These are phyloP conservation scores for Dendrolimus houi DNA, from an alignment of 2,888 invertebrate species.

Conservation along the genomic window DNA sequence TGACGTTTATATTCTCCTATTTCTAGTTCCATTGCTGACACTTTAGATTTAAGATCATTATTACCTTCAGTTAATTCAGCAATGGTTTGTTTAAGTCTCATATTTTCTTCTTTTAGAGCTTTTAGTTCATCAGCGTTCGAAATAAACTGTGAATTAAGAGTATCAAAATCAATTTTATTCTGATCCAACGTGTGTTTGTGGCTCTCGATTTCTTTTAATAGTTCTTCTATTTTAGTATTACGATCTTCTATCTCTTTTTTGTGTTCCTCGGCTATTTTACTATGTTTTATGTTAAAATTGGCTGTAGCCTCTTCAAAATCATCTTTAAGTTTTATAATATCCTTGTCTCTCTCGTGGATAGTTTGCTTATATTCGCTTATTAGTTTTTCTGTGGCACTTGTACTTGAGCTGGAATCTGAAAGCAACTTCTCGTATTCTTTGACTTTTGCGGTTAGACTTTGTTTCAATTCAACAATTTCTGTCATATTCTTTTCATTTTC, in stretches of 20 bases:
- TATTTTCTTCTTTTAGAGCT: constrained; percentile 57
- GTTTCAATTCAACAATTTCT: constrained; percentile 56
- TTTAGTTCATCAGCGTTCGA: constrained; percentile 58
- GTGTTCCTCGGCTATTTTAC: constrained; percentile 68
- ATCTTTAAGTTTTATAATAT: constrained; percentile 66
- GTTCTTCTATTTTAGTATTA: constrained; percentile 64
- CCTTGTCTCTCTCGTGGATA: constrained; percentile 72
- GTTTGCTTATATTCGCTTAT: constrained; percentile 65
- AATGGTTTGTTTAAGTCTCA: constrained; percentile 52
- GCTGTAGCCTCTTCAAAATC: constrained; percentile 67
- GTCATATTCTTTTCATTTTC: constrained; percentile 57
- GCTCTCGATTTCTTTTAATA: constrained; percentile 64
- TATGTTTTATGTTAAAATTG: constrained; percentile 66
- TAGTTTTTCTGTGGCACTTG: constrained; percentile 54
- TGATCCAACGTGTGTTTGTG: constrained; percentile 63
- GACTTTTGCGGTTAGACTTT: constrained; percentile 48
- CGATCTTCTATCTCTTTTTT: constrained; percentile 70
- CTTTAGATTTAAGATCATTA: constrained; percentile 50
- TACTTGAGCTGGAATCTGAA: constrained; percentile 47
- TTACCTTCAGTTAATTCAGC: constrained; percentile 54
- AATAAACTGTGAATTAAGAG: constrained; percentile 61
- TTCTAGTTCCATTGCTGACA: constrained; percentile 67
- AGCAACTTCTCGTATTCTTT: constrained; percentile 58
- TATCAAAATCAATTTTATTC: constrained; percentile 63
- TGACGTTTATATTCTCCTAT: constrained; percentile 77